phyloP scores from a whole-genome alignment of 92 coral and sea anemone genomes.

The Isaurus tuberculatus region DNA sequence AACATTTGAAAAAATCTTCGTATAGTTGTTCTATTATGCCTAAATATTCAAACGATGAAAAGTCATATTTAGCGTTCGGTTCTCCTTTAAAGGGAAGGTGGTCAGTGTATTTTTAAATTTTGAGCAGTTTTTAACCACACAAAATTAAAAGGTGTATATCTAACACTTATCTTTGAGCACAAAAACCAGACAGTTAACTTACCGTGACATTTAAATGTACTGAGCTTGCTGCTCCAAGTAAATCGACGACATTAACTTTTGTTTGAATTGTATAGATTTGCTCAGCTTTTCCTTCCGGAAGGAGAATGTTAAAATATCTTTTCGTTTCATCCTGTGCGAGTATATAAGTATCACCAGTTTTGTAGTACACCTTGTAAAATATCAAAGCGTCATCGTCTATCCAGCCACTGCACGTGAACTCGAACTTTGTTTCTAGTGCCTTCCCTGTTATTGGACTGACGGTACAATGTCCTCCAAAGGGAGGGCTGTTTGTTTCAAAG shows the following conservation, averaged over 20 bases:
- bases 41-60: no score
- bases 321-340: slow-evolving; percentile 10
- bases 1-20: no score
- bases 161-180: not conserved
- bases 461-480: slow-evolving; percentile 67
- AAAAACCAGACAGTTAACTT: not conserved
- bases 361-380: slow-evolving; percentile 66
- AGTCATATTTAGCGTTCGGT: no score
- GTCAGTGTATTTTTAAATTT: no score
- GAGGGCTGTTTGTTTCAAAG: slow-evolving; percentile 60
- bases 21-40: no score
- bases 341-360: slow-evolving; percentile 24
- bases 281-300: slow-evolving; percentile 29
- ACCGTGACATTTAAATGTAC: slow-evolving; percentile 2
- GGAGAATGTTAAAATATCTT: not conserved
- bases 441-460: slow-evolving; percentile 63
- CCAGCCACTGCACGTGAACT: slow-evolving; percentile 74
- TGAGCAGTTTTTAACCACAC: no score
- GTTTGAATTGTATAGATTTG: not conserved
- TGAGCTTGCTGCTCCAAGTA: slow-evolving; percentile 2
- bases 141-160: no score
- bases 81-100: no score
- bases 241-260: slow-evolving; percentile 5
- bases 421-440: slow-evolving; percentile 67
- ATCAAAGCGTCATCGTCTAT: slow-evolving; percentile 74